These are phyloP conservation scores for Lacanobia wlatinum DNA, from an alignment of 2,888 invertebrate species.

Conservation along the genomic window DNA sequence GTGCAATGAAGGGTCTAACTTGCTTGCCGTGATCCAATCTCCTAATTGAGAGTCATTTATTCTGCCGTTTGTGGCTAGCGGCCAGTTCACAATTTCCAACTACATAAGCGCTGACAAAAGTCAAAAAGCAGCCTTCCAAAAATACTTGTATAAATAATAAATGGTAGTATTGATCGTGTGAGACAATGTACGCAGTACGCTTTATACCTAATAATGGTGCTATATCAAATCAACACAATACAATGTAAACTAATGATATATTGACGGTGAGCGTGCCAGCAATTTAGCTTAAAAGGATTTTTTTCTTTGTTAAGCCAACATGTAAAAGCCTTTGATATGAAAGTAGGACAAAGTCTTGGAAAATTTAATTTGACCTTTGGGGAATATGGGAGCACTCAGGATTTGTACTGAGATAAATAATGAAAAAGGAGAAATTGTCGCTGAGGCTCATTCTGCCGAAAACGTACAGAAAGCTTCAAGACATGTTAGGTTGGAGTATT, in stretches of 20 bases:
- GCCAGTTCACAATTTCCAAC: constrained; percentile 17
- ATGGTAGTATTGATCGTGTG: constrained; percentile 48
- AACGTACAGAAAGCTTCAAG: not conserved
- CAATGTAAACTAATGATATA: constrained; percentile 34
- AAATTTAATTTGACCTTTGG: constrained; percentile 40
- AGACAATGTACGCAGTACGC: constrained; percentile 31
- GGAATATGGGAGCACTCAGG: constrained; percentile 38
- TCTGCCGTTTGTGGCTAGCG: constrained; percentile 11
- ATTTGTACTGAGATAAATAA: not conserved
- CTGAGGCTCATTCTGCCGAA: not conserved
- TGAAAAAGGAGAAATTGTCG: not conserved
- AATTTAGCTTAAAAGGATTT: constrained; percentile 27
- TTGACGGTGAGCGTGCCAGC: constrained; percentile 40
- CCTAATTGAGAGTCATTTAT: constrained; percentile 31
- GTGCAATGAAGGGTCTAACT: constrained; percentile 39
- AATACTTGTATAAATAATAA: constrained; percentile 45
- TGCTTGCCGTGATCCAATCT: constrained; percentile 51
- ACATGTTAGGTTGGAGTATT: not conserved
- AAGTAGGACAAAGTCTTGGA: constrained; percentile 34
- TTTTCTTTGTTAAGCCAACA: constrained; percentile 25
- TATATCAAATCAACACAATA: constrained; percentile 28
- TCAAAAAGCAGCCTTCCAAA: constrained; percentile 18
- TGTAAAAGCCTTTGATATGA: constrained; percentile 16
- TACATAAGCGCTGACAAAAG: constrained; percentile 8
- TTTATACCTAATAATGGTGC: constrained; percentile 10